Conservation (phyloP, 1,140 invertebrate genomes). For the Pseudachorutes palmiensis region DNA sequence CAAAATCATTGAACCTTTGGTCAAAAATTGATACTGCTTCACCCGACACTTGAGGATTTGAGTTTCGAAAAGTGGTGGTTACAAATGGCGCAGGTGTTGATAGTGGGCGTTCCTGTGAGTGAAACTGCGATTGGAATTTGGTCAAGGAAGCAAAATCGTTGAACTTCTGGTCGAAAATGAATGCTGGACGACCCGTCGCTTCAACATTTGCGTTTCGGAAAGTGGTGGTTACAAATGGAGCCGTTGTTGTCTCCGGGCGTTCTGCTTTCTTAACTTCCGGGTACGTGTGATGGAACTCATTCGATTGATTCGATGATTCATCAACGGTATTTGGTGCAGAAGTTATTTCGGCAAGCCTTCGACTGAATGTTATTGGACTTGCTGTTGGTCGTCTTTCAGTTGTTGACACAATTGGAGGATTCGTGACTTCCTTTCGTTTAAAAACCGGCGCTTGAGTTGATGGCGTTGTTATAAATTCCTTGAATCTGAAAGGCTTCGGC, state of each 20-base stretch:
- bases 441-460: too few relatives aligned
- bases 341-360: neutral
- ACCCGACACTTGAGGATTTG: too few relatives aligned
- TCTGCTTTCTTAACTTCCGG: neutral
- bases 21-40: too few relatives aligned
- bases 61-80: too few relatives aligned
- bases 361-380: neutral
- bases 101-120: neutral
- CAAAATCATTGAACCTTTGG: too few relatives aligned
- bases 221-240: too few relatives aligned
- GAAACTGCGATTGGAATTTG: conserved; percentile 5
- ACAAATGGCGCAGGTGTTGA: too few relatives aligned
- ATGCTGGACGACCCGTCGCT: neutral
- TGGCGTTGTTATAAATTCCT: neutral
- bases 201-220: neutral
- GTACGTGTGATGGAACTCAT: neutral
- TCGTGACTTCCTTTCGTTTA: too few relatives aligned
- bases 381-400: neutral
- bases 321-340: neutral
- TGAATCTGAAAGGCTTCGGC: conserved; percentile 4
- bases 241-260: neutral
- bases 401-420: conserved; percentile 1
- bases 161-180: neutral
- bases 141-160: neutral
- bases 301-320: neutral